Evolutionary conservation across 1,140 invertebrate species (phyloP), one percentile per base, ranked within the genome.

Genomic region (Oncopeltus fasciatus): DNA sequence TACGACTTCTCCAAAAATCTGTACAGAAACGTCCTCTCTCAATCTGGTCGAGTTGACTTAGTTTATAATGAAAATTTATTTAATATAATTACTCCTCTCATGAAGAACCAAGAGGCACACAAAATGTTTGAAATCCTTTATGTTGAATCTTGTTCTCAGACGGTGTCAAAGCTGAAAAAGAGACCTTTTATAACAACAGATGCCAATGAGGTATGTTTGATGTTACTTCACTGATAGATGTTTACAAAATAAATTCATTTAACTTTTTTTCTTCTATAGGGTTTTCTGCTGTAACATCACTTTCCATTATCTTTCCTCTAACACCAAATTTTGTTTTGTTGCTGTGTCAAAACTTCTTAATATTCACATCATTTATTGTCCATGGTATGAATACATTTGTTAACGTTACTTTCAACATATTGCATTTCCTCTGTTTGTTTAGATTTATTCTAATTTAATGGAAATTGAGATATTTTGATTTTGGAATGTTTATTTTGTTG

Each of bases 31-130:
- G 59, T 64, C 12, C 29, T 31, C 28, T 58, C 61, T 14, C 57
- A 38, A 28, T 38, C 43, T 9, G 62, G 47, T 8, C 24, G 21
- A 11, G 28, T 64, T 18, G 51, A 64, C 49, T 29, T 59, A n/a
- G 43, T 18, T 12, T 59, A 46, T 49, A 31, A 44, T 28, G 33
- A 59, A 24, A 29, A 64, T 51, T 49, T 64, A 18, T 66, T 66
- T 46, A 60, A 60, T n/a, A 61, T 66, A 0, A 56, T 44, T 16
- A 59, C 53, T 8, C 62, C 65, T 18, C 51, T 64, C 16, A 59
- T 61, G 33, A 43, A 57, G 9, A 59, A 63, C 28, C 33, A 60
- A 47, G 57, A 59, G 38, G 61, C 58, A 16, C 29, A 27, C 16
- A 65, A 59, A 49, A 47, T 51, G 12, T 16, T 33, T 53, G 57